Base-by-base conservation (phyloP, 2,113 vertebrate species). In the Aptenodytes forsteri region DNA sequence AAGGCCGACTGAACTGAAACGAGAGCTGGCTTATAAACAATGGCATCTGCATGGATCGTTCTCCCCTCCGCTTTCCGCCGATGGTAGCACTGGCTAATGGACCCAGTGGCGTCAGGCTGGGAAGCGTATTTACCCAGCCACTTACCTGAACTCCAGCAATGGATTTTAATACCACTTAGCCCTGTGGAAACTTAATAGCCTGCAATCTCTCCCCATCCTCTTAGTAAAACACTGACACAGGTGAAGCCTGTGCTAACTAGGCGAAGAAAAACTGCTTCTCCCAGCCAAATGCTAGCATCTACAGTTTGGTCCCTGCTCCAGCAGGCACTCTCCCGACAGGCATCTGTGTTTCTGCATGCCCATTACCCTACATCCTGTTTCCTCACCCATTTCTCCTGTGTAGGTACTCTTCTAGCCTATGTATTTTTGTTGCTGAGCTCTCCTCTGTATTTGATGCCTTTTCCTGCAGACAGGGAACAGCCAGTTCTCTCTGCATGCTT, bases 51-150 rank as follows among this genome's bases (percentile, higher is more conserved):
- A 3, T 21, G 81, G 46, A 44, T 86, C 3, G 0, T 62, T 30
- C 46, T 70, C 65, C 49, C 26, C 76, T 52, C 58, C 0, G 1
- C 70, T 55, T 73, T 26, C 69, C 0, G 0, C 42, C 2, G 1
- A 14, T 9, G 52, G 90, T 16, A 80, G 93, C 83, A 6, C 25
- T 1, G 0, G 70, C 56, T 73, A 83, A 92, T 77, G 96, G 83
- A 85, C 29, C 73, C 32, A 23, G 77, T 11, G 0, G 73, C 70
- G 26, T 38, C 87, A 4, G 70, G 44, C 80, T 0, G 38, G 52
- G 61, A 23, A 56, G 4, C 1, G 8, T 50, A 5, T 81, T 90
- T 86, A 62, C 80, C 65, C 71, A 86, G 70, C 61, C 89, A 50
- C 88, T 96, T 79, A 69, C 79, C 67, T 69, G 69, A 69, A n/a